These are phyloP conservation scores for Eupithecia exiguata DNA, from an alignment of 2,888 invertebrate species.

Conservation along the genomic window DNA sequence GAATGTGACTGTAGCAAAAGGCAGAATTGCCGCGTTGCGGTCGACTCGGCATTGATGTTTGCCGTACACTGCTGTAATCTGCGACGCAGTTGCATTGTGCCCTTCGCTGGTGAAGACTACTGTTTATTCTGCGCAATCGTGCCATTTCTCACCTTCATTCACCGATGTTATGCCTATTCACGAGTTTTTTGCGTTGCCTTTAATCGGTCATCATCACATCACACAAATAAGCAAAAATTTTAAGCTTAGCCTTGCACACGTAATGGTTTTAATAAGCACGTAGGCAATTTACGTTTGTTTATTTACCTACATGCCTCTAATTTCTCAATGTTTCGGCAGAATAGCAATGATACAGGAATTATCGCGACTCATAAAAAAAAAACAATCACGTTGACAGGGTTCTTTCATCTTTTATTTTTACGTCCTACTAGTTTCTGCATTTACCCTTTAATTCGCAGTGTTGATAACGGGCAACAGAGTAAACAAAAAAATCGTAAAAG, in stretches of 20 bases:
- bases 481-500: too few relatives aligned
- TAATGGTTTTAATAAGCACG: conserved; percentile 3
- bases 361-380: not conserved
- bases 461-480: too few relatives aligned
- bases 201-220: conserved; percentile 13
- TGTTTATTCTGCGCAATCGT: conserved; percentile 30
- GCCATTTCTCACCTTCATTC: conserved; percentile 49
- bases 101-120: conserved; percentile 51
- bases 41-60: conserved; percentile 64
- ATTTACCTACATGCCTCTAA: not conserved
- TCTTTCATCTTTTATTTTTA: not conserved
- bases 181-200: conserved; percentile 45
- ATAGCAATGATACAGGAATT: not conserved
- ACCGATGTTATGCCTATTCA: conserved; percentile 40
- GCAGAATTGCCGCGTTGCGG: conserved; percentile 60
- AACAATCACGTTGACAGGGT: not conserved
- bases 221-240: not conserved
- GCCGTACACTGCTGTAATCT: conserved; percentile 14
- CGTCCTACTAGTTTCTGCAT: too few relatives aligned
- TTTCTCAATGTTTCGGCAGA: not conserved
- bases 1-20: conserved; percentile 24
- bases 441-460: too few relatives aligned
- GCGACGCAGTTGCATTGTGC: conserved; percentile 49
- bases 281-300: not conserved
- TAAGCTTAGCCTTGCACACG: not conserved